Evolutionary conservation across 2,797 vertebrate genomes (phyloP).

Genomic region (Morelia viridis): DNA sequence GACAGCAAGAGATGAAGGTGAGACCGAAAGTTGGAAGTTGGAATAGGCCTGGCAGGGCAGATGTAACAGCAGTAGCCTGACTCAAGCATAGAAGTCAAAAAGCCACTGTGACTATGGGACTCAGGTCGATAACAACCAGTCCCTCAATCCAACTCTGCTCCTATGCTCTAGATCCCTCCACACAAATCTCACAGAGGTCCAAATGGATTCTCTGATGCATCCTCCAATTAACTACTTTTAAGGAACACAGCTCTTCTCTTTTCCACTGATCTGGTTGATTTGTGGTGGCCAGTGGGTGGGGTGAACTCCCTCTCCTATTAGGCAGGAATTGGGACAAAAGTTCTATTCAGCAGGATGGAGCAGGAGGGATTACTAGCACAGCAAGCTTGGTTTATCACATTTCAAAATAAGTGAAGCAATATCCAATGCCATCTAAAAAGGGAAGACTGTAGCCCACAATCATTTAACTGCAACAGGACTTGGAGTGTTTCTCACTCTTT

Average conservation of each 20-base stretch:
- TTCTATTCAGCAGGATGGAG: neutral
- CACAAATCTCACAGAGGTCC: neutral
- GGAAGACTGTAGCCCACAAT: constrained; percentile 31
- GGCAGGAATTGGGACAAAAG: neutral
- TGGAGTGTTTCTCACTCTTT: neutral
- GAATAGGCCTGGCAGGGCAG: neutral
- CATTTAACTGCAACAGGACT: constrained; percentile 33
- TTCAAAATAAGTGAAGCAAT: neutral
- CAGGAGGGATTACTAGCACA: neutral
- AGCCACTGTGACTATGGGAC: neutral
- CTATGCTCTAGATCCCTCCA: neutral
- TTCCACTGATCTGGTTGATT: neutral
- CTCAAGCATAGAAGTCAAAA: neutral
- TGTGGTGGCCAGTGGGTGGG: neutral
- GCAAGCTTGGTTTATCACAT: neutral
- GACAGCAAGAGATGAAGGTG: neutral
- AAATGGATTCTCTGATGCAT: neutral
- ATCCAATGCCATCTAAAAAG: neutral
- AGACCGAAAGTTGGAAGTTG: neutral
- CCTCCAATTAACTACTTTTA: neutral
- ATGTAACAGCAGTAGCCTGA: neutral
- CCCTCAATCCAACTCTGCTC: neutral
- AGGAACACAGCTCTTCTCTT: neutral
- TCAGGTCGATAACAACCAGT: neutral
- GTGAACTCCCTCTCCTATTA: neutral